Base-by-base conservation (phyloP, 2,888 invertebrate genomes). In the Tubulanus polymorphus region DNA sequence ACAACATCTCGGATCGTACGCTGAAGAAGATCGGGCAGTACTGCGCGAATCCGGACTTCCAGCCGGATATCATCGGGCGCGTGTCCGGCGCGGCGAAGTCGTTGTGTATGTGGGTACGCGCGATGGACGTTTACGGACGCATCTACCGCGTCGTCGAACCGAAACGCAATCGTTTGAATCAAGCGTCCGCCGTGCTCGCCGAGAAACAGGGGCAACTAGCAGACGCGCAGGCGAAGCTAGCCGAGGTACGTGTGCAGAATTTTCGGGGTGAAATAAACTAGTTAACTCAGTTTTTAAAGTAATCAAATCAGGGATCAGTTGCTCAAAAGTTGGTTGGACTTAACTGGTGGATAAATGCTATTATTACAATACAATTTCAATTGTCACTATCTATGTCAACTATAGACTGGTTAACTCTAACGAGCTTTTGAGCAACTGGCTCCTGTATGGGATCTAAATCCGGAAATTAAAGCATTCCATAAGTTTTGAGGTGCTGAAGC, bases 91-190 rank as follows among this genome's bases (percentile, higher is more conserved):
- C 93, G 0, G 91, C 92, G 23, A 91, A 90, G 79, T 92, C 92
- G 1, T 81, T 93, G 26, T 91, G 91, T 73, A 85, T 90, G 72
- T 93, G 93, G 93, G 92, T 77, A 20, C 84, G 90, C 57, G 93
- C 93, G 1, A 93, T 93, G 76, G 91, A 93, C 78, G 87, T 91
- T 74, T 93, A 93, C 73, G 92, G 88, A 2, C 88, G 90, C 80
- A 88, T 93, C 45, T 93, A 86, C 83, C 62, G 80, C 32, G 78
- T 80, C 65, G 92, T 93, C 0, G 91, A 89, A 54, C 93, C 93
- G 0, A 93, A 93, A 75, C 86, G 90, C 71, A 89, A 89, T 65
- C 87, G 88, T 68, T 79, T 92, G 20, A 86, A 90, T 59, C 87
- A 86, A 65, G 91, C 92, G 0, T 76, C 88, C 71, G 84, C 84